Percentiles rank a stretch among this genome's conserved stretches.
phyloP scores from a whole-genome alignment of 2,113 vertebrate genomes.

The Tragulus kanchil region DNA sequence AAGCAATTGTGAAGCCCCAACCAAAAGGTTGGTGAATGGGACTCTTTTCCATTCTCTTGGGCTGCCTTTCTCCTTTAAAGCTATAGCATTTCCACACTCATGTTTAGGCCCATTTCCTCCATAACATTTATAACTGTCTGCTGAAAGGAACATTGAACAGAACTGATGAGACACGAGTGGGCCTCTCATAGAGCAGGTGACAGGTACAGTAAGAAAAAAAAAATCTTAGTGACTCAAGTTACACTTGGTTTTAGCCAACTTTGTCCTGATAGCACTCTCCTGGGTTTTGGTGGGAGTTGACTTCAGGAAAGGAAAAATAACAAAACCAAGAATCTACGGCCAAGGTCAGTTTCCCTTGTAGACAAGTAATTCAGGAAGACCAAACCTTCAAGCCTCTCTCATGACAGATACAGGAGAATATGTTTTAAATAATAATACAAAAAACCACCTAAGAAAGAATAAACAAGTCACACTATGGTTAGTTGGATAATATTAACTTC shows the following conservation, averaged over 20 bases:
- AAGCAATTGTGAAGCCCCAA: constrained; percentile 21
- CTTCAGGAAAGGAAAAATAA: constrained; percentile 19
- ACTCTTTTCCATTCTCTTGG: not conserved
- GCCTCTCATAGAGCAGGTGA: constrained; percentile 46
- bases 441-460: not conserved
- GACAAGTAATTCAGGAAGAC: not conserved
- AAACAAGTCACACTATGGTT: not conserved
- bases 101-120: not conserved
- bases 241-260: constrained; percentile 19
- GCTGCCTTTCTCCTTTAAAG: not conserved
- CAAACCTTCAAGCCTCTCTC: not conserved
- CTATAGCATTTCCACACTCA: not conserved
- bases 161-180: not conserved
- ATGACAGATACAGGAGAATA: not conserved
- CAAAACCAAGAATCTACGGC: not conserved
- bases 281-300: not conserved
- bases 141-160: not conserved
- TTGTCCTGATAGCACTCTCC: no score
- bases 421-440: not conserved
- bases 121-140: not conserved
- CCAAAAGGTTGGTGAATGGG: not conserved
- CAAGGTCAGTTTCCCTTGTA: not conserved
- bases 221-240: constrained; percentile 12
- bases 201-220: constrained; percentile 44
- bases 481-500: not conserved